A percentile compares a stretch with the other conserved stretches of the same genome.
phyloP scores from a whole-genome alignment of 2,888 invertebrate genomes.

The Hydroisotoma schaefferi region DNA sequence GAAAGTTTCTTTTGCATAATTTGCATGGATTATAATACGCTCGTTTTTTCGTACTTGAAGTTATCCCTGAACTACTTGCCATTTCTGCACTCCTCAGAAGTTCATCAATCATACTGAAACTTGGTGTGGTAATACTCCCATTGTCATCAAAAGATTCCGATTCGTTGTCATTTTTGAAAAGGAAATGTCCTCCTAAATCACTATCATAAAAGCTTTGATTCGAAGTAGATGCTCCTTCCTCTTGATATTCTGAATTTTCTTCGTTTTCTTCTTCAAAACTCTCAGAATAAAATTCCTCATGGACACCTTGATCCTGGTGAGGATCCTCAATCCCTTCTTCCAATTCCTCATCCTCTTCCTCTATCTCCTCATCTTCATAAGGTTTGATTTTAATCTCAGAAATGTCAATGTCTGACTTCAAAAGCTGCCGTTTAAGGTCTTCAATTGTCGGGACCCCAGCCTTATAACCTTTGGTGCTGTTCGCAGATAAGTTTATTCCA shows the following conservation, averaged over 20 bases:
- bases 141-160: conserved; percentile 2
- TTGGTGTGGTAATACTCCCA: conserved; percentile 10
- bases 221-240: conserved; percentile 8
- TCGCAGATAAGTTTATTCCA: background rate
- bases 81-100: background rate
- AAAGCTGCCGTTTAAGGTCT: conserved; percentile 7
- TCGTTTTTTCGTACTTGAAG: background rate
- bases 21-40: conserved; percentile 16
- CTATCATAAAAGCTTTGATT: conserved; percentile 13
- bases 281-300: background rate
- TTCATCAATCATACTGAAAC: conserved; percentile 8
- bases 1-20: conserved; percentile 23
- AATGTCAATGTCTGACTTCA: conserved; percentile 12
- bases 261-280: conserved; percentile 6
- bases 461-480: background rate
- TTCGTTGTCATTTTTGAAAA: conserved; percentile 5
- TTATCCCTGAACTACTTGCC: background rate
- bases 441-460: conserved; percentile 2
- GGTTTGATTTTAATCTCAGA: conserved; percentile 10
- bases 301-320: background rate
- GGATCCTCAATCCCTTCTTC: background rate
- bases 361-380: background rate
- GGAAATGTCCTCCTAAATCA: conserved; percentile 3
- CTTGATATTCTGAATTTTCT: conserved; percentile 5
- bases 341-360: conserved; percentile 12